These are phyloP conservation scores for Tipula vernalis DNA, from an alignment of 2,888 invertebrate species.

Conservation along the genomic window DNA sequence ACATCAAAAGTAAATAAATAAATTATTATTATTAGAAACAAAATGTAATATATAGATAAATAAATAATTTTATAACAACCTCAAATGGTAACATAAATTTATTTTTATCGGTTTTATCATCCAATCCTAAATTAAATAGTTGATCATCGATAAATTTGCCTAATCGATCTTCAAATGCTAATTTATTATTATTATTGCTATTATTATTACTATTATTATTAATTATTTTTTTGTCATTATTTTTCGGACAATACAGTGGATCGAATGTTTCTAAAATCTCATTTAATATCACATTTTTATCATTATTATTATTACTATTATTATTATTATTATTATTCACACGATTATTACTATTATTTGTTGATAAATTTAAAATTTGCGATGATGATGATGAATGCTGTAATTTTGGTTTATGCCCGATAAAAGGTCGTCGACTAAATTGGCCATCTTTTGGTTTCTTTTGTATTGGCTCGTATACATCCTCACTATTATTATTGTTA, in stretches of 20 bases:
- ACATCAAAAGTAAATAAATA: not conserved
- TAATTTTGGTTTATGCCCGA: not conserved
- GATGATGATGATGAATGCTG: slow-evolving; percentile 5
- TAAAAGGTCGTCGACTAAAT: not conserved
- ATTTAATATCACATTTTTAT: not conserved
- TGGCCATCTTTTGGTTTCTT: not conserved
- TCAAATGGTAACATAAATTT: not conserved
- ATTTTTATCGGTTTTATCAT: slow-evolving; percentile 1
- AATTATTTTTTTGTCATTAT: not conserved
- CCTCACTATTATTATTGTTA: not conserved
- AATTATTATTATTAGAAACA: not conserved
- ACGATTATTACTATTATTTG: not conserved
- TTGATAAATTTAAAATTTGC: not conserved
- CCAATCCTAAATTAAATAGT: not conserved
- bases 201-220: not conserved
- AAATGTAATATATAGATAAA: not conserved
- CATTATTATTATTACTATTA: not conserved
- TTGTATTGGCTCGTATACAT: slow-evolving; percentile 7
- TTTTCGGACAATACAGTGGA: not conserved
- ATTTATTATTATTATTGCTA: not conserved
- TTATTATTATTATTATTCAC: not conserved
- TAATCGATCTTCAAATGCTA: slow-evolving; percentile 7
- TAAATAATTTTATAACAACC: not conserved
- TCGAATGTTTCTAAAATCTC: not conserved
- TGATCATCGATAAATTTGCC: slow-evolving; percentile 7